These are phyloP conservation scores for Caenorhabditis uteleia DNA, from an alignment of 2,888 invertebrate genomes.

Conservation along the genomic window DNA sequence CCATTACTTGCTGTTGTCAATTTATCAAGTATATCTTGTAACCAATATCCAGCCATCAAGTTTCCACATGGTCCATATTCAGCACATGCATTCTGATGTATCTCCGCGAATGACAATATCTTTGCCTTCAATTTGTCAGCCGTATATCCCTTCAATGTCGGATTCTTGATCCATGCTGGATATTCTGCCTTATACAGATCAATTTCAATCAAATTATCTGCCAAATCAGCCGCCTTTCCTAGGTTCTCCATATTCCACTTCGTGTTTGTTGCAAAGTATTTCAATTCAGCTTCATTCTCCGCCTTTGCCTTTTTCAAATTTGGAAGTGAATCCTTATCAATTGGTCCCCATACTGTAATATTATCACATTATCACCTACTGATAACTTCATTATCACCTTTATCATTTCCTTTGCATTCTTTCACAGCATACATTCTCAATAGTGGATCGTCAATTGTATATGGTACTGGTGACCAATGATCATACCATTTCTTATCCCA, in stretches of 20 bases:
- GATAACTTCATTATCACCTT: slow-evolving; percentile 8
- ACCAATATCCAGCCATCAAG: slow-evolving; percentile 58
- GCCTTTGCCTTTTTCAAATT: slow-evolving; percentile 28
- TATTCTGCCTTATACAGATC: slow-evolving; percentile 42
- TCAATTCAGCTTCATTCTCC: slow-evolving; percentile 25
- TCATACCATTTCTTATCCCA: slow-evolving; percentile 43
- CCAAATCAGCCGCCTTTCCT: slow-evolving; percentile 54
- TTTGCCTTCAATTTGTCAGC: slow-evolving; percentile 24
- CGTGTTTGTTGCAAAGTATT: slow-evolving; percentile 46
- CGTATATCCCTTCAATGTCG: slow-evolving; percentile 44
- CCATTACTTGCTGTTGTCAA: slow-evolving; percentile 27
- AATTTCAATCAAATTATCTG: slow-evolving; percentile 56
- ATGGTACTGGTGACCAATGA: slow-evolving; percentile 57
- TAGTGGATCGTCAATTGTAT: slow-evolving; percentile 58
- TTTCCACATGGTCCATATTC: slow-evolving; percentile 48
- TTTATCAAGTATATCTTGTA: slow-evolving; percentile 40
- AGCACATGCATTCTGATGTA: slow-evolving; percentile 55
- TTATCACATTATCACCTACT: background rate
- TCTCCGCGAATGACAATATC: slow-evolving; percentile 45
- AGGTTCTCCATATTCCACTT: slow-evolving; percentile 52
- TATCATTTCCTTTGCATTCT: slow-evolving; percentile 42
- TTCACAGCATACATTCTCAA: slow-evolving; percentile 59
- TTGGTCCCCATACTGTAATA: slow-evolving; percentile 56
- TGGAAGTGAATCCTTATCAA: slow-evolving; percentile 47
- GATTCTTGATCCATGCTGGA: slow-evolving; percentile 51